A percentile compares a stretch with the other conserved stretches of the same genome.
phyloP scores from a whole-genome alignment of 2,888 invertebrate genomes.

The Tipula confusa region DNA sequence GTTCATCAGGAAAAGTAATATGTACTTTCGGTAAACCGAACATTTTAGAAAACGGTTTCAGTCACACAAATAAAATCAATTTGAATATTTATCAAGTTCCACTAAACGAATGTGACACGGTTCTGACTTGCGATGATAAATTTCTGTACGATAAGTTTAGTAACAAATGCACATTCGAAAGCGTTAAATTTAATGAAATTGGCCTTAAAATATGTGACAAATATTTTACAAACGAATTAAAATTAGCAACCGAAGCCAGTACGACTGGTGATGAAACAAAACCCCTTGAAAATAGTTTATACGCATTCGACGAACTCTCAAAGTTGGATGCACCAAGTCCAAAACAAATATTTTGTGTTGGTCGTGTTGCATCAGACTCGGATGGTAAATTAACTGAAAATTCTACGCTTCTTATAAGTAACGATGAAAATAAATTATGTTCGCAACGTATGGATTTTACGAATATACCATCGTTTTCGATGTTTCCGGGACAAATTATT shows the following conservation, averaged over 20 bases:
- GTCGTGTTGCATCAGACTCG: constrained; percentile 72
- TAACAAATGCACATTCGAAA: constrained; percentile 39
- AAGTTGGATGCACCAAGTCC: constrained; percentile 44
- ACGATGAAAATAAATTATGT: constrained; percentile 53
- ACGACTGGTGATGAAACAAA: not conserved
- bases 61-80: constrained; percentile 41
- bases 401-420: constrained; percentile 66
- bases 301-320: constrained; percentile 41
- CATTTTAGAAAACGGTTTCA: constrained; percentile 47
- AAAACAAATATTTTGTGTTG: constrained; percentile 52
- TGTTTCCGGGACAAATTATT: constrained; percentile 53
- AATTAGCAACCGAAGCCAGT: not conserved
- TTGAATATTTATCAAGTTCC: constrained; percentile 52
- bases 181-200: constrained; percentile 39
- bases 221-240: constrained; percentile 39
- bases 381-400: constrained; percentile 66
- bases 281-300: not conserved
- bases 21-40: constrained; percentile 58
- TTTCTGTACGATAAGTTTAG: constrained; percentile 48
- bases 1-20: constrained; percentile 56
- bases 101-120: constrained; percentile 52
- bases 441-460: constrained; percentile 52
- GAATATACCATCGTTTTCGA: constrained; percentile 48
- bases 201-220: constrained; percentile 45
- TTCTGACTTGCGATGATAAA: constrained; percentile 51